A percentile compares a stretch with the other conserved stretches of the same genome.
These are phyloP conservation scores for Centruroides sculpturatus DNA, from an alignment of 1,140 invertebrate genomes.

Conservation along the genomic window DNA sequence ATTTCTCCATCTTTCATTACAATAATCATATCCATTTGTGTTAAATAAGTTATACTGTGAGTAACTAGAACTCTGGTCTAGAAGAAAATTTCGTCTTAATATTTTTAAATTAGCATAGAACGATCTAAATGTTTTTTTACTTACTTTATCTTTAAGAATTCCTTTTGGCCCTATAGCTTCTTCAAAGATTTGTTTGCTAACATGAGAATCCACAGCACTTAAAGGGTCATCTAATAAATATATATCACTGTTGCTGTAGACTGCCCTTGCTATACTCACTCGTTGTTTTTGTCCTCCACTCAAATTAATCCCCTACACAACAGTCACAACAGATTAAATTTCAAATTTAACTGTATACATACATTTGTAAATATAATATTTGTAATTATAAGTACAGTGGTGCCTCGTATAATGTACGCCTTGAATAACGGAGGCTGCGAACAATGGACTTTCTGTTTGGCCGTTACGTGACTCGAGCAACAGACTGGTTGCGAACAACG, in stretches of 20 bases:
- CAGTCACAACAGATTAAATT: neutral
- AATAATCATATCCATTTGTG: conserved; percentile 28
- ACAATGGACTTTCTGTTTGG: no score
- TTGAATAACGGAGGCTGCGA: no score
- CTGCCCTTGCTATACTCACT: conserved; percentile 23
- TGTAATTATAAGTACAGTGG: neutral
- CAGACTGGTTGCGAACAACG: no score
- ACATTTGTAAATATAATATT: neutral
- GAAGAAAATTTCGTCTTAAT: neutral
- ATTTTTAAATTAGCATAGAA: neutral
- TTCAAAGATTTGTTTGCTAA: conserved; percentile 32
- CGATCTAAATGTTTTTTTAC: no score
- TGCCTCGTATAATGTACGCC: no score
- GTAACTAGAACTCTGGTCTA: conserved; percentile 30
- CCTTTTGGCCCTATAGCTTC: conserved; percentile 28
- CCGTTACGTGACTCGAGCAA: no score
- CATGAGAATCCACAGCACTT: conserved; percentile 30
- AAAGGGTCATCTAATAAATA: conserved; percentile 35
- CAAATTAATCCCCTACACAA: conserved; percentile 29
- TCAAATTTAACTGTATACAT: neutral
- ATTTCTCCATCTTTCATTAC: conserved; percentile 28
- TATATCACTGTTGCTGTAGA: conserved; percentile 26
- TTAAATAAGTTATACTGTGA: conserved; percentile 25
- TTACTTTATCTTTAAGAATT: conserved; percentile 15
- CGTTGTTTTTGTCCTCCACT: conserved; percentile 27